Evolutionary conservation across 2,113 vertebrate genomes (phyloP), one percentile per base, ranked within the genome.

Genomic region (Empidonax alnorum): DNA sequence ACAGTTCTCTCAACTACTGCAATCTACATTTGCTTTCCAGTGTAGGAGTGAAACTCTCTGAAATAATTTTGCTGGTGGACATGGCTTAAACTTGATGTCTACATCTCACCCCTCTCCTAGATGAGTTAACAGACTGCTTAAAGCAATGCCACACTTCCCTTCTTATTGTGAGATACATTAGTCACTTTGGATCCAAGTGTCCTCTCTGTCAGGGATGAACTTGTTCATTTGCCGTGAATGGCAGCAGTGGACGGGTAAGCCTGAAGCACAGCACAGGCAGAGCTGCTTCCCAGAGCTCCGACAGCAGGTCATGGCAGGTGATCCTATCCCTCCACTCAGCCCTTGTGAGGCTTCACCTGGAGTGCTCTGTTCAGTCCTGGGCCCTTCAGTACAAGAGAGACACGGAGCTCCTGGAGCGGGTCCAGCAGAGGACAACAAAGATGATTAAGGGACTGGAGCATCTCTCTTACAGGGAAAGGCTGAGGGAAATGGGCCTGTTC

Each of bases 141-240:
- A 20, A 42, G 76, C 33, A 74, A 24, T 8, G 27, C 56, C 24
- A 1, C 2, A 17, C 1, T 10, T 66, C 31, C 46, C 42, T 14
- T 25, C 85, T 39, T 42, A 30, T 1, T 18, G 22, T 4, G 46
- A 67, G 55, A 9, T 2, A 20, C 1, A 1, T 9, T 61, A 4
- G 3, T 20, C 61, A 2, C 30, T 53, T 33, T 12, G 3, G 31
- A 35, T 18, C 20, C 31, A 33, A 27, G 33, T 2, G 35, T 20
- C 33, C 35, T 33, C 23, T 14, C 20, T 39, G 31, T 5, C 53
- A 21, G 42, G 59, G 46, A 33, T 4, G 14, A 24, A 68, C 13
- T 12, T 37, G 13, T 35, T 39, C 20, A 2, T 8, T 25, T 61
- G 9, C 49, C 5, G n/a, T 16, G 14, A 27, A 33, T 2, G 25